A percentile compares a stretch with the other conserved stretches of the same genome.
phyloP scores from a whole-genome alignment of 2,113 vertebrate genomes.

The Xiphophorus couchianus region DNA sequence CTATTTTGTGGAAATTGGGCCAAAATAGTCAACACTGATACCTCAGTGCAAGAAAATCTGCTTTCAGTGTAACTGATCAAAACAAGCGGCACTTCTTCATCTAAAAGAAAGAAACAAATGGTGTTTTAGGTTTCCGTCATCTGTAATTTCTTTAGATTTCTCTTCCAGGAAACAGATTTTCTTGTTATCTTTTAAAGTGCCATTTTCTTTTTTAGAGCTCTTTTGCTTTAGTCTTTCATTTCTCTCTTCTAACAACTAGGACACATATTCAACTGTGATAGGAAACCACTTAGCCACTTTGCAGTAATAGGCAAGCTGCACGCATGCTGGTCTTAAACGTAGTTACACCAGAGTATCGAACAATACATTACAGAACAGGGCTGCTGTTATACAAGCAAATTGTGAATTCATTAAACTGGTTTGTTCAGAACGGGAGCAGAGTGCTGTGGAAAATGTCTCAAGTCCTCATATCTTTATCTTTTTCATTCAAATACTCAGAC shows the following conservation, averaged over 20 bases:
- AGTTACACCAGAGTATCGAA: constrained; percentile 50
- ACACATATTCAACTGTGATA: constrained; percentile 44
- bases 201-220: constrained; percentile 9
- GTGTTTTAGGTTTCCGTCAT: too few species aligned
- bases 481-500: not conserved
- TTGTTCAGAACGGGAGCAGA: constrained; percentile 7
- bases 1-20: too few species aligned
- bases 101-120: too few species aligned
- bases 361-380: constrained; percentile 38
- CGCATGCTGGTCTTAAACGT: constrained; percentile 49
- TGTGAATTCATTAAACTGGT: constrained; percentile 4
- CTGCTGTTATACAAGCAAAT: constrained; percentile 18
- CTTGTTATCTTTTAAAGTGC: not conserved
- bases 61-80: too few species aligned
- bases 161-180: too few species aligned
- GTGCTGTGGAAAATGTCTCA: not conserved
- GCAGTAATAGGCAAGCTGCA: constrained; percentile 49
- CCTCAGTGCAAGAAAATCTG: too few species aligned
- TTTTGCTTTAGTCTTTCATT: constrained; percentile 34
- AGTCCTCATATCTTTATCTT: not conserved
- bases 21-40: too few species aligned
- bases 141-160: too few species aligned
- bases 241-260: constrained; percentile 26
- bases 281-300: constrained; percentile 67
- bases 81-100: too few species aligned